Evolutionary conservation across 37 sponge, comb jelly and placozoan genomes (phyloP).

Genomic region (Chondrosia reniformis): DNA sequence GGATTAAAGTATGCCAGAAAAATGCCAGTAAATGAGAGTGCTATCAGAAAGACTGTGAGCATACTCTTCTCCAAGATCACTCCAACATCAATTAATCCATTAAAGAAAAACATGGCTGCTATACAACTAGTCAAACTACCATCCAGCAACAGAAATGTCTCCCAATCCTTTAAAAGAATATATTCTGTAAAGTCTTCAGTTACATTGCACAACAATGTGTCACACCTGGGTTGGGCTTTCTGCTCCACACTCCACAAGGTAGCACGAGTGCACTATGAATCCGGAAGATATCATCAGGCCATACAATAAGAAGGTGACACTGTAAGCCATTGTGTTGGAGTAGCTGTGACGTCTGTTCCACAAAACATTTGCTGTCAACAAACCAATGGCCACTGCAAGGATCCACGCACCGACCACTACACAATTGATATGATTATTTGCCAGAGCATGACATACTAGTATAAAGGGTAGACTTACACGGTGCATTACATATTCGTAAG

Average conservation of each 20-base stretch:
- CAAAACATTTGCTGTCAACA: slow-evolving; percentile 9
- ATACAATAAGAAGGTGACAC: slow-evolving; percentile 40
- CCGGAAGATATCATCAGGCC: slow-evolving; percentile 63
- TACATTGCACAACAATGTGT: too few relatives aligned
- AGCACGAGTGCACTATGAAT: slow-evolving; percentile 43
- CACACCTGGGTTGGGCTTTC: not conserved
- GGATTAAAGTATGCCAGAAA: not conserved
- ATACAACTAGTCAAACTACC: slow-evolving; percentile 43
- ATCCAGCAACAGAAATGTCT: slow-evolving; percentile 30
- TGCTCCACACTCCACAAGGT: slow-evolving; percentile 49
- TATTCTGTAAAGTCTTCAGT: too few relatives aligned
- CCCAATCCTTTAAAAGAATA: too few relatives aligned
- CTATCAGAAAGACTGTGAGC: slow-evolving; percentile 11
- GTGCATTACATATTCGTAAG: slow-evolving; percentile 10
- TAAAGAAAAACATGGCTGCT: slow-evolving; percentile 48
- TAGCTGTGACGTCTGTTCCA: slow-evolving; percentile 4
- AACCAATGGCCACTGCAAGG: slow-evolving; percentile 39
- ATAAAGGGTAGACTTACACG: not conserved
- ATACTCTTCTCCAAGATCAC: slow-evolving; percentile 30
- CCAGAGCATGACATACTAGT: not conserved
- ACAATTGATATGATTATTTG: not conserved
- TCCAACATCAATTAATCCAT: slow-evolving; percentile 35
- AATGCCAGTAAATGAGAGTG: not conserved
- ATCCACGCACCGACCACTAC: slow-evolving; percentile 53
- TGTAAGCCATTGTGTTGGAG: slow-evolving; percentile 34